These are phyloP conservation scores for Sorex fumeus DNA, from an alignment of 2,113 vertebrate species.

Conservation along the genomic window DNA sequence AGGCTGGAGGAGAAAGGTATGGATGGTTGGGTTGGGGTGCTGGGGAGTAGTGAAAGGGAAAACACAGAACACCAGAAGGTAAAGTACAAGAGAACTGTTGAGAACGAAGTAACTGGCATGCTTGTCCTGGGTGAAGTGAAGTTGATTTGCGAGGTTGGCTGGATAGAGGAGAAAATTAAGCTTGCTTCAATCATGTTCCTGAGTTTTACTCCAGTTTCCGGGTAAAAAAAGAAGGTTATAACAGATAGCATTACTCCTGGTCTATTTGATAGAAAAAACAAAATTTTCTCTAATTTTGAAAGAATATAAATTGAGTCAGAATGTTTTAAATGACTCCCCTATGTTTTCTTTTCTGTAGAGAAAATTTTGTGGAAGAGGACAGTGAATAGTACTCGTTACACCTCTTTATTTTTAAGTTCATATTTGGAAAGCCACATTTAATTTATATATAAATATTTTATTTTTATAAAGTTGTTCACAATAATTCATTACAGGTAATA, in stretches of 20 bases:
- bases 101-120: slow-evolving; percentile 14
- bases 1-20: background rate
- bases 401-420: background rate
- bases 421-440: background rate
- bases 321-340: slow-evolving; percentile 1
- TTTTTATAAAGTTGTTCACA: no score
- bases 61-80: background rate
- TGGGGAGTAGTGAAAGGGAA: background rate
- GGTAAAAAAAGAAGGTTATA: slow-evolving; percentile 32
- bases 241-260: background rate
- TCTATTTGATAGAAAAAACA: background rate
- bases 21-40: background rate
- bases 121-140: slow-evolving; percentile 19
- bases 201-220: slow-evolving; percentile 55
- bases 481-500: no score
- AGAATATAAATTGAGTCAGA: slow-evolving; percentile 23
- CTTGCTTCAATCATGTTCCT: slow-evolving; percentile 41
- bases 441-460: no score
- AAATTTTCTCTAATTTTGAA: slow-evolving; percentile 47
- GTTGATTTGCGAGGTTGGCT: slow-evolving; percentile 52
- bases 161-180: slow-evolving; percentile 27
- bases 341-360: background rate
- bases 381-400: background rate
- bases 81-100: slow-evolving; percentile 27
- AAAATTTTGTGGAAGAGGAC: background rate